Evolutionary conservation across 1,140 invertebrate genomes (phyloP).

Genomic region (Polyergus mexicanus): DNA sequence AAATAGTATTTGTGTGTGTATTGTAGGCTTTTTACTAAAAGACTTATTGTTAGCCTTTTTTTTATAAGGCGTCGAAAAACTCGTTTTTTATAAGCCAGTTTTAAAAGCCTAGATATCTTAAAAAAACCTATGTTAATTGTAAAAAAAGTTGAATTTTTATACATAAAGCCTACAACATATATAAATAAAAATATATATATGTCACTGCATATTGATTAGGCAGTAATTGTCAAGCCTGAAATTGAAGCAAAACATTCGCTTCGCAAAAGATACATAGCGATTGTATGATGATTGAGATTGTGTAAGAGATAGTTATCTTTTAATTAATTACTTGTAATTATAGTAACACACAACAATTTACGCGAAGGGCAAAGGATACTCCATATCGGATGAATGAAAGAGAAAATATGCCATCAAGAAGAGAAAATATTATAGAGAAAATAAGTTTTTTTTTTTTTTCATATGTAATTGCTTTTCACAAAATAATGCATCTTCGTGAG

Average conservation of each 20-base stretch:
- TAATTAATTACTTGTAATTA: not conserved
- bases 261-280: not conserved
- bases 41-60: no score
- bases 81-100: no score
- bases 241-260: not conserved
- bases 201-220: not conserved
- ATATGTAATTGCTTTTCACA: not conserved
- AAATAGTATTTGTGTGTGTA: no score
- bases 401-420: not conserved
- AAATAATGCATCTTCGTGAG: not conserved
- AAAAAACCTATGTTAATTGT: no score
- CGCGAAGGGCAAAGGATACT: not conserved
- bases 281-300: constrained; percentile 17
- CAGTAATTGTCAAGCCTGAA: not conserved
- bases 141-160: no score
- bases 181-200: not conserved
- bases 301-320: not conserved
- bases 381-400: no score
- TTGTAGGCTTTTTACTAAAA: no score
- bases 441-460: not conserved
- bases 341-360: not conserved
- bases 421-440: not conserved
- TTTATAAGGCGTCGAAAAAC: no score
- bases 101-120: no score
- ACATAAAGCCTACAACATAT: no score